Evolutionary conservation across 2,888 invertebrate species (phyloP).

Genomic region (Mythimna albipuncta): DNA sequence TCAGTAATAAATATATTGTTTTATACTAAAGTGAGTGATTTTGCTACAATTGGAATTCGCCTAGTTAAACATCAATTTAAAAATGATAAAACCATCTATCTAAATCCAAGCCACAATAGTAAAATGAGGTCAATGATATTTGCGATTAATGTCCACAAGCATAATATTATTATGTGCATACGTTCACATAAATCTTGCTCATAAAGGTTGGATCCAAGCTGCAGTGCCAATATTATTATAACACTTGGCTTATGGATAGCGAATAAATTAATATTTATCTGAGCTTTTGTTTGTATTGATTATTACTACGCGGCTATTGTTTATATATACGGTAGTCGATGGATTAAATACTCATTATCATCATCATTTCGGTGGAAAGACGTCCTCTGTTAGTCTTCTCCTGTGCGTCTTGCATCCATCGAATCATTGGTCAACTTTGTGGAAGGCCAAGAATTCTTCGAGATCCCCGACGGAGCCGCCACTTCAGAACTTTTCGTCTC

Average conservation of each 20-base stretch:
- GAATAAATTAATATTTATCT: constrained; percentile 41
- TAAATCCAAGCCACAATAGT: not conserved
- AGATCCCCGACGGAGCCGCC: no score
- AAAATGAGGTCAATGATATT: constrained; percentile 39
- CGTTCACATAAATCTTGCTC: constrained; percentile 43
- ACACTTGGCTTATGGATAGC: constrained; percentile 36
- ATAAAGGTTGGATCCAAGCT: constrained; percentile 23
- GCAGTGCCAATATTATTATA: constrained; percentile 39
- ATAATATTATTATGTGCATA: constrained; percentile 53
- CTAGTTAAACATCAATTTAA: no score
- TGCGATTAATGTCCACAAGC: constrained; percentile 23
- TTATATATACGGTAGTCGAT: not conserved
- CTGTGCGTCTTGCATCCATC: no score
- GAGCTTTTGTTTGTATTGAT: constrained; percentile 13
- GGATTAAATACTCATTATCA: not conserved
- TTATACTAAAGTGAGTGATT: no score
- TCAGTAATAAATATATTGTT: no score
- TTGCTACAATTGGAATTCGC: no score
- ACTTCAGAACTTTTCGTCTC: no score
- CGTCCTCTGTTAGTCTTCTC: no score
- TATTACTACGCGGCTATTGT: not conserved
- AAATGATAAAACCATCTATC: no score
- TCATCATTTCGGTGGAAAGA: no score
- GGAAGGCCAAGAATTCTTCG: no score
- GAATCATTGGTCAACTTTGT: no score